phyloP scores from a whole-genome alignment of 2,797 vertebrate genomes.

The Poeciliopsis gracilis region DNA sequence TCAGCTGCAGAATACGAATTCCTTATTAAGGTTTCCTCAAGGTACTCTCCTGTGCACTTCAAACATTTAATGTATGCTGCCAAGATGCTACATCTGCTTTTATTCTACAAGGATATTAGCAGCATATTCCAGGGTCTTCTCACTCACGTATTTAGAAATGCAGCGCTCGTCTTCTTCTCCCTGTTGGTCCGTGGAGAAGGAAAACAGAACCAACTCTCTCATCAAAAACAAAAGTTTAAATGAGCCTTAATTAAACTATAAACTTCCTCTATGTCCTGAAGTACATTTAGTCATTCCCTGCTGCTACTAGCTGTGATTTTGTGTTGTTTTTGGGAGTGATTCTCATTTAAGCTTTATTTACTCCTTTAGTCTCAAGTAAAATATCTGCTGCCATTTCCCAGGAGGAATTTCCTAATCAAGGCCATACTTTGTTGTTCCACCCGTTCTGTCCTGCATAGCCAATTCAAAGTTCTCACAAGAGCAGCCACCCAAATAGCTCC shows the following conservation, averaged over 20 bases:
- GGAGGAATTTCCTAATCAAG: constrained; percentile 16
- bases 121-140: constrained; percentile 31
- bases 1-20: constrained; percentile 49
- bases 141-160: constrained; percentile 27
- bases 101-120: constrained; percentile 41
- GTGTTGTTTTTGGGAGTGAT: not conserved
- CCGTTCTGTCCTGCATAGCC: constrained; percentile 5
- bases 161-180: constrained; percentile 7
- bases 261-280: constrained; percentile 46
- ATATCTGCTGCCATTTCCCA: constrained; percentile 26
- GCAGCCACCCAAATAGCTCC: constrained; percentile 22
- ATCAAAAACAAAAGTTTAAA: constrained; percentile 49
- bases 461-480: constrained; percentile 12
- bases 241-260: constrained; percentile 61
- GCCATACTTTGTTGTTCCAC: not conserved
- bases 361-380: constrained; percentile 37
- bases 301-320: constrained; percentile 1
- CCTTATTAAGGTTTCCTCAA: constrained; percentile 53
- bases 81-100: constrained; percentile 30
- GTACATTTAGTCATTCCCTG: constrained; percentile 20
- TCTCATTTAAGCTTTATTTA: not conserved
- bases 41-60: constrained; percentile 28
- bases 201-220: constrained; percentile 36
- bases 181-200: constrained; percentile 6
- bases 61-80: constrained; percentile 44